phyloP scores from a whole-genome alignment of 2,113 vertebrate genomes.

The Myotis davidii region DNA sequence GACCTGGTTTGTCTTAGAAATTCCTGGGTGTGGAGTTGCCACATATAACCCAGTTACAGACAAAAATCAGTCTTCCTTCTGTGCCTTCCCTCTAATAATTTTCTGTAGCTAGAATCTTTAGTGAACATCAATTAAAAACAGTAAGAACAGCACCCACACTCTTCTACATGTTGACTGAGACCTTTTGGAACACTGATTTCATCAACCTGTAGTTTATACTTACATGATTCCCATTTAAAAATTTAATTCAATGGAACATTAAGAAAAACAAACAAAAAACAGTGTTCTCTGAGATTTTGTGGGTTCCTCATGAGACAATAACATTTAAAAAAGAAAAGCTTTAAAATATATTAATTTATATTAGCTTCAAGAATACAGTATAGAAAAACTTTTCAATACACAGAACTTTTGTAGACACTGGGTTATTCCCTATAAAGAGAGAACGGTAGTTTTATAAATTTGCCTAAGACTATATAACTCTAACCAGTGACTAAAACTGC shows the following conservation, averaged over 20 bases:
- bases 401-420: background rate
- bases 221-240: background rate
- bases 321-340: background rate
- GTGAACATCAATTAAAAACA: background rate
- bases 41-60: background rate
- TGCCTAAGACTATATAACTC: background rate
- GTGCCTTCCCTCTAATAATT: background rate
- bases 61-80: background rate
- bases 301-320: background rate
- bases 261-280: background rate
- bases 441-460: background rate
- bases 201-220: background rate
- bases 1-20: background rate
- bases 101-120: background rate
- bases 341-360: background rate
- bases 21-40: background rate
- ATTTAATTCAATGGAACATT: background rate
- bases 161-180: background rate
- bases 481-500: background rate
- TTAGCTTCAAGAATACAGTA: background rate
- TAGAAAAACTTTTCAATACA: background rate
- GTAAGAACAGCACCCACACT: background rate
- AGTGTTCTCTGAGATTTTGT: background rate
- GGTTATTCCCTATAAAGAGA: background rate
- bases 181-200: background rate